phyloP scores from a whole-genome alignment of 2,888 invertebrate genomes.

The Chrysolina americana region DNA sequence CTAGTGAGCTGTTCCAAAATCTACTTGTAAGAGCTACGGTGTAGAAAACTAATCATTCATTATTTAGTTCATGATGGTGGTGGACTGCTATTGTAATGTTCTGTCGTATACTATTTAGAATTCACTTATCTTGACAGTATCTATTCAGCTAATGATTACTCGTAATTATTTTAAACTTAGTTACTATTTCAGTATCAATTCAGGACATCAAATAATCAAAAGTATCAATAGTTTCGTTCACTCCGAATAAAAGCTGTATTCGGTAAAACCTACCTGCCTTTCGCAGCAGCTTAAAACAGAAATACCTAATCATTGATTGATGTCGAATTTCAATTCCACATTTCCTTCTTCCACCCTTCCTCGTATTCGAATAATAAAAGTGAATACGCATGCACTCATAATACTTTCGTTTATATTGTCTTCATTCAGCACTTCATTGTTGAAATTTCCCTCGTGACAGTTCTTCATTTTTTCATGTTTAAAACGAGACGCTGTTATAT shows the following conservation, averaged over 20 bases:
- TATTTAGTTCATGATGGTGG: no score
- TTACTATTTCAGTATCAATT: no score
- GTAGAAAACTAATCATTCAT: no score
- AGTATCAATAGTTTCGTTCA: no score
- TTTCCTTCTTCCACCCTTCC: conserved; percentile 29
- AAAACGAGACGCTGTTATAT: neutral
- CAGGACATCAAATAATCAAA: no score
- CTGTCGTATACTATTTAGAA: no score
- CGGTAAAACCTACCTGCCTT: neutral
- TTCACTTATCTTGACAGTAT: no score
- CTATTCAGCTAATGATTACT: no score
- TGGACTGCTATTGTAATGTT: no score
- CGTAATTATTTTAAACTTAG: no score
- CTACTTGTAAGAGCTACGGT: no score
- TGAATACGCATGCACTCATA: conserved; percentile 2
- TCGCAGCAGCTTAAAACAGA: neutral
- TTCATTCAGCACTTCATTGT: conserved; percentile 3
- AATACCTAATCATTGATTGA: neutral
- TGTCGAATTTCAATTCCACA: neutral
- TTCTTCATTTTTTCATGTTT: neutral
- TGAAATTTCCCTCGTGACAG: conserved; percentile 1
- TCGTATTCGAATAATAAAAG: conserved; percentile 15
- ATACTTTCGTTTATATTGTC: neutral
- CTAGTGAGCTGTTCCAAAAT: no score
- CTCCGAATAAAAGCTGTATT: neutral